These are phyloP conservation scores for Teleogryllus oceanicus DNA, from an alignment of 2,888 invertebrate genomes.

Conservation along the genomic window DNA sequence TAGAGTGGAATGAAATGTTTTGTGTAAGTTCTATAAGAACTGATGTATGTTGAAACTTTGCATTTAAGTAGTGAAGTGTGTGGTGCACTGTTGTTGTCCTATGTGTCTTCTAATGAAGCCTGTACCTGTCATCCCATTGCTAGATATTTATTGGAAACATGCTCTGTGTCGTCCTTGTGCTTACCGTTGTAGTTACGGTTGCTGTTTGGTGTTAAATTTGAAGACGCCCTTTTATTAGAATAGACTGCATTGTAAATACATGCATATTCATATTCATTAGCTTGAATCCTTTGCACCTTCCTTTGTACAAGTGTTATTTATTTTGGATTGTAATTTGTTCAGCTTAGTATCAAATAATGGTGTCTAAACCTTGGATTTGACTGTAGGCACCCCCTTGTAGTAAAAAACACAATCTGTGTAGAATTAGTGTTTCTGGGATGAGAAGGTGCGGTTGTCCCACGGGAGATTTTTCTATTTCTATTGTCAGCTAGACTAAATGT, in stretches of 20 bases:
- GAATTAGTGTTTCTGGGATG: constrained; percentile 20
- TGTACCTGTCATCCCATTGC: constrained; percentile 11
- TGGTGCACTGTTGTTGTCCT: constrained; percentile 18
- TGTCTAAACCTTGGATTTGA: constrained; percentile 1
- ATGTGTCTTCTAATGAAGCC: constrained; percentile 10
- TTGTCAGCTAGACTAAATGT: background rate
- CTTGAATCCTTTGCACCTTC: constrained; percentile 18
- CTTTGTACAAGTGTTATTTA: background rate
- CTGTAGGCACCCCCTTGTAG: background rate
- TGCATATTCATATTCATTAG: background rate
- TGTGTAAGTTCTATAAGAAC: background rate
- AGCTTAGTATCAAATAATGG: background rate
- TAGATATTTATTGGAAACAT: constrained; percentile 8
- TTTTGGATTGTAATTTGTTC: background rate
- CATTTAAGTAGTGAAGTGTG: constrained; percentile 4
- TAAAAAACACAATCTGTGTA: background rate
- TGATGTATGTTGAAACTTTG: background rate
- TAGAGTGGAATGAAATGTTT: background rate
- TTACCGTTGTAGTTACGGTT: background rate
- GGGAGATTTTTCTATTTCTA: background rate
- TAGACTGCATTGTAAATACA: constrained; percentile 10
- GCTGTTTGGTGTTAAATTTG: constrained; percentile 18
- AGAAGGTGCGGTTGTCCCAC: constrained; percentile 18
- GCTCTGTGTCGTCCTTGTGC: constrained; percentile 6
- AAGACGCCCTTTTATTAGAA: constrained; percentile 4